Percentiles rank a stretch among this genome's conserved stretches.
Evolutionary conservation across 2,888 invertebrate genomes (phyloP).

Genomic region (Oscheius sp.): DNA sequence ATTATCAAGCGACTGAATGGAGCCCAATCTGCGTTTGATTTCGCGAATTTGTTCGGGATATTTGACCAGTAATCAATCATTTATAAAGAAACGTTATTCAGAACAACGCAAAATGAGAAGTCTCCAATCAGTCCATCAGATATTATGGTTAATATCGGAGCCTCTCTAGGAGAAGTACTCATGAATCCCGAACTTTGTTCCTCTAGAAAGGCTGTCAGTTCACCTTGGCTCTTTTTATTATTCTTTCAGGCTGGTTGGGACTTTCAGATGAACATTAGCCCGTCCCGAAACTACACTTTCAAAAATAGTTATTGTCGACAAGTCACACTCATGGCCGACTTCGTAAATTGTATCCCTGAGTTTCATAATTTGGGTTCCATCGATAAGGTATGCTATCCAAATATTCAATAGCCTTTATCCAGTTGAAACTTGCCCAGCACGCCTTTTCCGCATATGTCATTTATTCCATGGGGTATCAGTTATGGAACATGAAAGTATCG

Average conservation of each 20-base stretch:
- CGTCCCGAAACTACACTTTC: neutral
- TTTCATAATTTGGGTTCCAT: neutral
- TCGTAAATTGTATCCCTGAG: neutral
- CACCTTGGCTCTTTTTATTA: neutral
- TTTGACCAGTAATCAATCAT: too few relatives aligned
- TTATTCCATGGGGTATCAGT: neutral
- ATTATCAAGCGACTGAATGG: neutral
- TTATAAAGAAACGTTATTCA: too few relatives aligned
- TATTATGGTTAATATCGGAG: neutral
- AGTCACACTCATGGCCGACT: neutral
- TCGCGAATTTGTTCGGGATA: neutral
- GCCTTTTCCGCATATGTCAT: neutral
- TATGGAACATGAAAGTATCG: too few relatives aligned
- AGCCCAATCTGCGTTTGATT: neutral
- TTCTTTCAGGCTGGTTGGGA: neutral
- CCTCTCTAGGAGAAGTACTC: neutral
- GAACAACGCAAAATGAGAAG: neutral
- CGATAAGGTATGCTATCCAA: neutral
- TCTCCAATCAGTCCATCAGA: neutral
- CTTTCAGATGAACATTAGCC: neutral
- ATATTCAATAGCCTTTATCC: neutral
- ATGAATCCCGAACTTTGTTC: slow-evolving; percentile 3
- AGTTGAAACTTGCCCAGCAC: slow-evolving; percentile 5
- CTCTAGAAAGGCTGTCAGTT: neutral
- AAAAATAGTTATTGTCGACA: neutral